These are phyloP conservation scores for Chironex yamaguchii DNA, from an alignment of 30 jellyfish, hydroid and myxozoan genomes.

Conservation along the genomic window DNA sequence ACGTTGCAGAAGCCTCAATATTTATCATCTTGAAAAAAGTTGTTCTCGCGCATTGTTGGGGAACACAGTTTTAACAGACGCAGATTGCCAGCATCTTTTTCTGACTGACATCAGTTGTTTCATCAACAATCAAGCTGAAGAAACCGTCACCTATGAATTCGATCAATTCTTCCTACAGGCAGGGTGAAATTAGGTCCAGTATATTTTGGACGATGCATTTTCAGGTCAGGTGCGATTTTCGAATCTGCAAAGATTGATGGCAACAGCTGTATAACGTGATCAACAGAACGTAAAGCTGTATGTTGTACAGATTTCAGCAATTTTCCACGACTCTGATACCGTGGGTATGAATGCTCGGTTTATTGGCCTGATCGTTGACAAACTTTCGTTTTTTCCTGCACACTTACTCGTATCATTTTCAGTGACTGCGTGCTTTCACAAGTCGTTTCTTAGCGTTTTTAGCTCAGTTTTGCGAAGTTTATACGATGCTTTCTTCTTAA, in stretches of 20 bases:
- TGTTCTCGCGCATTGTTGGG: constrained; percentile 9
- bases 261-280: constrained; percentile 4
- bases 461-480: constrained; percentile 25
- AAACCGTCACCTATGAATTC: constrained; percentile 1
- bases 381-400: not conserved
- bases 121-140: constrained; percentile 17
- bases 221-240: constrained; percentile 2
- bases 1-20: not conserved
- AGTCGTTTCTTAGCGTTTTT: constrained; percentile 3
- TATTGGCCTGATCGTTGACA: constrained; percentile 11
- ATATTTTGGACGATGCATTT: constrained; percentile 43
- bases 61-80: constrained; percentile 19
- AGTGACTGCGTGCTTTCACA: constrained; percentile 1
- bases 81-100: constrained; percentile 42
- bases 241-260: constrained; percentile 8
- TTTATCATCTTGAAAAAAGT: constrained; percentile 4
- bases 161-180: constrained; percentile 12
- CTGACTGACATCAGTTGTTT: constrained; percentile 25
- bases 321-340: constrained; percentile 1
- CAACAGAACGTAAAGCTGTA: constrained; percentile 27
- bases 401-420: not conserved
- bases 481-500: not conserved
- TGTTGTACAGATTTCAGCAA: constrained; percentile 20
- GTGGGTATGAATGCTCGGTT: not conserved
- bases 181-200: constrained; percentile 35